Percentiles rank a stretch among this genome's conserved stretches.
These are phyloP conservation scores for Yponomeuta plumbellus DNA, from an alignment of 2,888 invertebrate genomes.

Conservation along the genomic window DNA sequence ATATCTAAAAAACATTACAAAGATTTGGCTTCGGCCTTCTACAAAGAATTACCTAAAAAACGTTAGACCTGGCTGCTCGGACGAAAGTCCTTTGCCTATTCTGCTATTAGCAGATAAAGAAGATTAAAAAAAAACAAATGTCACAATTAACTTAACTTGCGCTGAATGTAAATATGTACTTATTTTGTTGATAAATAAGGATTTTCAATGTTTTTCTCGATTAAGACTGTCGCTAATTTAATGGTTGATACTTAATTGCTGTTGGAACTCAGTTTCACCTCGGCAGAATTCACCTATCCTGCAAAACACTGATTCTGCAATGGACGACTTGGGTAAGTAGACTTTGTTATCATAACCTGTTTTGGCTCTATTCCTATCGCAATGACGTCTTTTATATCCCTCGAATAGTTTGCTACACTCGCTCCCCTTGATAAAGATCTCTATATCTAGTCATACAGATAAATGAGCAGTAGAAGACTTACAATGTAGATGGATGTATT, in stretches of 20 bases:
- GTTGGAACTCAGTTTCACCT: neutral
- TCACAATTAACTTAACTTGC: neutral
- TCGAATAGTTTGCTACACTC: neutral
- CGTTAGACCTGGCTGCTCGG: too few relatives aligned
- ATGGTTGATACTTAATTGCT: neutral
- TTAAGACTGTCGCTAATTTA: neutral
- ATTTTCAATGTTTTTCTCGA: neutral
- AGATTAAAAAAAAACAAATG: neutral
- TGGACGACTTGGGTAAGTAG: slow-evolving; percentile 74
- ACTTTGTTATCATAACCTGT: slow-evolving; percentile 68
- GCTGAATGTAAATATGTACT: too few relatives aligned
- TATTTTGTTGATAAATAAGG: neutral
- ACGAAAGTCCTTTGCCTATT: too few relatives aligned
- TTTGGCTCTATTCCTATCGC: slow-evolving; percentile 34
- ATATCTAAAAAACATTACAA: too few relatives aligned
- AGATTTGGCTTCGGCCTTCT: too few relatives aligned
- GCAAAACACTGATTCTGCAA: slow-evolving; percentile 28
- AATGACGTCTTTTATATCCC: slow-evolving; percentile 53
- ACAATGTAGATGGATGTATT: neutral
- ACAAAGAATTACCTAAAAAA: too few relatives aligned
- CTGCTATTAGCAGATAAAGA: too few relatives aligned
- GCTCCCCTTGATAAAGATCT: neutral
- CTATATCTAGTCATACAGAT: neutral
- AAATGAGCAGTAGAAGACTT: neutral
- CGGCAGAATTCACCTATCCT: neutral